These are phyloP conservation scores for Drosophila ambigua DNA, from an alignment of 1,140 invertebrate genomes.

Conservation along the genomic window DNA sequence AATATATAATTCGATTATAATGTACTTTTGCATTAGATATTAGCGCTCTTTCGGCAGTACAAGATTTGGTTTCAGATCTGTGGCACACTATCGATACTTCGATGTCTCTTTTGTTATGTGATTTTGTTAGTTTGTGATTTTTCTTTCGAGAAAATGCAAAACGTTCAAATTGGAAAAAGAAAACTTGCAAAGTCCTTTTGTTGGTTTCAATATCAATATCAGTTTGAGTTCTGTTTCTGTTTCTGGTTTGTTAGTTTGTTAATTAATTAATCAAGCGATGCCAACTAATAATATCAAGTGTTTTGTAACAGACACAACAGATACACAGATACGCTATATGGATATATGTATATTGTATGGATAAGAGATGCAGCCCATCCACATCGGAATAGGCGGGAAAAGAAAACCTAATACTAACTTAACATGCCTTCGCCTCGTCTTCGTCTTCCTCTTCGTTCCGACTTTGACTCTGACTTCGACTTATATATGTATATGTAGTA, in stretches of 20 bases:
- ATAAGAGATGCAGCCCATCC: conserved; percentile 29
- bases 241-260: conserved; percentile 19
- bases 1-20: conserved; percentile 59
- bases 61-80: conserved; percentile 41
- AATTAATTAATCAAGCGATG: conserved; percentile 73
- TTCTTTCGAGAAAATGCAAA: conserved; percentile 69
- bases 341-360: too few species aligned
- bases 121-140: conserved; percentile 7
- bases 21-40: conserved; percentile 36
- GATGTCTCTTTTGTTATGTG: conserved; percentile 23
- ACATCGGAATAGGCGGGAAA: conserved; percentile 27
- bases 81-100: conserved; percentile 43
- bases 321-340: conserved; percentile 43
- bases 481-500: not conserved
- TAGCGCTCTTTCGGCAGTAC: conserved; percentile 36
- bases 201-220: conserved; percentile 11
- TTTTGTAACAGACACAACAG: conserved; percentile 60
- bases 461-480: conserved; percentile 13
- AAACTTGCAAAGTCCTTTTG: conserved; percentile 46
- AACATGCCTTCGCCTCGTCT: conserved; percentile 20
- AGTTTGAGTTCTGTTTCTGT: conserved; percentile 3
- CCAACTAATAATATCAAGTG: conserved; percentile 74
- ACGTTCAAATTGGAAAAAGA: conserved; percentile 56
- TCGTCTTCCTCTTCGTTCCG: not conserved
- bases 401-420: conserved; percentile 30